A percentile compares a stretch with the other conserved stretches of the same genome.
These are phyloP conservation scores for Leucozona laternaria DNA, from an alignment of 2,888 invertebrate species.

Conservation along the genomic window DNA sequence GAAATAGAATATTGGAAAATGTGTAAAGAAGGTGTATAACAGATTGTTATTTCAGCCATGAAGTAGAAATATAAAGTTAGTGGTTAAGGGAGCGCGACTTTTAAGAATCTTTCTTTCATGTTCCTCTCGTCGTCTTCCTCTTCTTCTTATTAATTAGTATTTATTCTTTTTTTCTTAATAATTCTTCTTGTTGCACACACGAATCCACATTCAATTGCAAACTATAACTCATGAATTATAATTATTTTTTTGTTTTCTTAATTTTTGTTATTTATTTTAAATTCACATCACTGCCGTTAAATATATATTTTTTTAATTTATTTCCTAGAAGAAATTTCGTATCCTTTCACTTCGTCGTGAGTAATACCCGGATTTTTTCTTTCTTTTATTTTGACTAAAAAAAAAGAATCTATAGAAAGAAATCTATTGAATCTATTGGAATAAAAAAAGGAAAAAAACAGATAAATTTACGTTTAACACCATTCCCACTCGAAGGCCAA, in stretches of 20 bases:
- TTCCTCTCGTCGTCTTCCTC: background rate
- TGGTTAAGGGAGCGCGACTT: slow-evolving; percentile 75
- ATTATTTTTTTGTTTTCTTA: background rate
- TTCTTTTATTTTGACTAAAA: slow-evolving; percentile 11
- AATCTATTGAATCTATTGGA: slow-evolving; percentile 14
- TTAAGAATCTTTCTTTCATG: slow-evolving; percentile 48
- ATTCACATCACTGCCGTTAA: slow-evolving; percentile 52
- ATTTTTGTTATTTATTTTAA: slow-evolving; percentile 20
- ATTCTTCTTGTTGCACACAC: slow-evolving; percentile 64
- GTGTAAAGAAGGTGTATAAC: slow-evolving; percentile 46
- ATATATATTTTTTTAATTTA: background rate
- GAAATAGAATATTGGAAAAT: slow-evolving; percentile 54
- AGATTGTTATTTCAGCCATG: slow-evolving; percentile 66
- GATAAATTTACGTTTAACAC: slow-evolving; percentile 77
- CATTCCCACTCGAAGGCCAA: slow-evolving; percentile 83
- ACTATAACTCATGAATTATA: slow-evolving; percentile 58
- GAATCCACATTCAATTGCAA: slow-evolving; percentile 69
- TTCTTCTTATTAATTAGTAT: slow-evolving; percentile 27
- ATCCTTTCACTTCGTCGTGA: slow-evolving; percentile 58
- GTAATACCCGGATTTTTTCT: slow-evolving; percentile 49
- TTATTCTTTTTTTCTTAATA: background rate
- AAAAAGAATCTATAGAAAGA: slow-evolving; percentile 14
- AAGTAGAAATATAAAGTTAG: slow-evolving; percentile 58
- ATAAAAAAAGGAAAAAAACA: slow-evolving; percentile 21
- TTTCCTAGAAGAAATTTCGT: slow-evolving; percentile 5